Conservation (phyloP, 2,113 vertebrate species). For the human (Homo sapiens) region DNA sequence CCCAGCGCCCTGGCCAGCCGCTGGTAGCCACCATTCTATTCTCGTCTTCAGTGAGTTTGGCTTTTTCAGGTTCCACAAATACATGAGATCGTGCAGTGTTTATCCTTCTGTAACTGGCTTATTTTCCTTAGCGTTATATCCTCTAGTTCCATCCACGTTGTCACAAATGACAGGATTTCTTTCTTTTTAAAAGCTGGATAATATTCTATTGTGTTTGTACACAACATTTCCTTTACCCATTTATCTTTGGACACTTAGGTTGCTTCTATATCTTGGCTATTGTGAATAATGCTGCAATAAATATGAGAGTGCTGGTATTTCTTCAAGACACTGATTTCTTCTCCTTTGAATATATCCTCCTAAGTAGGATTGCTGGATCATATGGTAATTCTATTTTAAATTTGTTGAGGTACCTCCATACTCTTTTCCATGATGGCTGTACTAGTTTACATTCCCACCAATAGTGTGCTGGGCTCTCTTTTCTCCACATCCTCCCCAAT, state of each 20-base stretch:
- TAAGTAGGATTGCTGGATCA: too few species aligned
- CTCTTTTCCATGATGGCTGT: fast-evolving
- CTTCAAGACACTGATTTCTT: neutral
- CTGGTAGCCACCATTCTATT: too few species aligned
- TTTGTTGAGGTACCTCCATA: neutral
- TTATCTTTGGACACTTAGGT: neutral
- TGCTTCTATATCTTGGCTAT: neutral
- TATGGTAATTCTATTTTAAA: neutral
- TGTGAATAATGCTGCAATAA: neutral
- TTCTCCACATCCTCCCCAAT: neutral
- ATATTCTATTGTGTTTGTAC: too few species aligned
- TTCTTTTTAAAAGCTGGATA: too few species aligned
- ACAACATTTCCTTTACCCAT: too few species aligned
- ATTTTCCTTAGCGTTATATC: neutral
- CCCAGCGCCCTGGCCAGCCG: neutral
- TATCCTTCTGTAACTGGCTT: neutral
- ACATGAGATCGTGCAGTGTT: neutral
- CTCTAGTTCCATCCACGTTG: neutral
- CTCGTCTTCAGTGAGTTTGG: neutral
- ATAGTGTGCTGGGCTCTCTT: neutral
- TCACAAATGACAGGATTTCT: neutral
- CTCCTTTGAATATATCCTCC: too few species aligned
- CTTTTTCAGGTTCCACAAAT: neutral
- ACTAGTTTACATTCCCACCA: neutral
- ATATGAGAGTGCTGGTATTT: neutral